These are phyloP conservation scores for Aphidoletes aphidimyza DNA, from an alignment of 2,888 invertebrate species.

Conservation along the genomic window DNA sequence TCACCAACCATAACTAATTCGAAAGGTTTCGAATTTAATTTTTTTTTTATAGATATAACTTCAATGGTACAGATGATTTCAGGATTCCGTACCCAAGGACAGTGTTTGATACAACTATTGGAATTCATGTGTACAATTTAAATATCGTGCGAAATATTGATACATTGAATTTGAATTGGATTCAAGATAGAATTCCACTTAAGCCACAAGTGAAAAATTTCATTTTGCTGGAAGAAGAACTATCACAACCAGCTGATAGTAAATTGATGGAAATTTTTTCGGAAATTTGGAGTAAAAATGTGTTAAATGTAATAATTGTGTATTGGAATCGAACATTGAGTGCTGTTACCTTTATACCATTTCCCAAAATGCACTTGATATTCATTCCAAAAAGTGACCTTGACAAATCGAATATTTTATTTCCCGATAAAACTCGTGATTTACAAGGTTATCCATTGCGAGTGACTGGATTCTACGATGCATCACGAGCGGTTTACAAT, in stretches of 20 bases:
- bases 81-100: not conserved
- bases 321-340: conserved; percentile 63
- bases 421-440: conserved; percentile 57
- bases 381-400: conserved; percentile 58
- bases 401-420: not conserved
- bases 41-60: not conserved
- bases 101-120: not conserved
- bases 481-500: conserved; percentile 64
- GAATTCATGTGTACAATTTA: conserved; percentile 18
- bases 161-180: conserved; percentile 60
- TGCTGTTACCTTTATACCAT: conserved; percentile 70
- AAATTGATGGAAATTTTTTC: conserved; percentile 65
- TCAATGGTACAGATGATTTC: not conserved
- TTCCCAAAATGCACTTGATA: conserved; percentile 66
- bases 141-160: conserved; percentile 18
- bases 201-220: conserved; percentile 63
- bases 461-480: conserved; percentile 65
- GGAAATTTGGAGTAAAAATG: conserved; percentile 69
- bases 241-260: not conserved
- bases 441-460: conserved; percentile 63
- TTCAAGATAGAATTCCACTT: conserved; percentile 61
- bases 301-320: conserved; percentile 68
- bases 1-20: too few relatives aligned
- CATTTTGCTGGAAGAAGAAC: conserved; percentile 61
- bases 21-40: not conserved